phyloP scores from a whole-genome alignment of 1,140 invertebrate genomes.

The Leptinotarsa lineolata region DNA sequence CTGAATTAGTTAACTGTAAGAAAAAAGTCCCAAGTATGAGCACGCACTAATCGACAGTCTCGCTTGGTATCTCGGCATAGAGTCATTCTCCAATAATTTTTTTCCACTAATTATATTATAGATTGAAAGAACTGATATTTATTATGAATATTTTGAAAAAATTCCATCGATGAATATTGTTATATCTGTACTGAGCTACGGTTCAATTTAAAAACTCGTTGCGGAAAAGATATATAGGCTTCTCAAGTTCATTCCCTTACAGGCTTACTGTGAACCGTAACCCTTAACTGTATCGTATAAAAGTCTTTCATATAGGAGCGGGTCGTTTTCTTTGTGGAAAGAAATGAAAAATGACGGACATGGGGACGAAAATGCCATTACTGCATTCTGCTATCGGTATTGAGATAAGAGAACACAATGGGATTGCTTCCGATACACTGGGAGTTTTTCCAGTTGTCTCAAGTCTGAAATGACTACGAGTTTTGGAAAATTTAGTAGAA shows the following conservation, averaged over 20 bases:
- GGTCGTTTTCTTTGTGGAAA: neutral
- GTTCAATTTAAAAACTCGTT: conserved; percentile 1
- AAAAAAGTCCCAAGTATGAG: too few species aligned
- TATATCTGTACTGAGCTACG: too few species aligned
- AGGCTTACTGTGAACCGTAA: neutral
- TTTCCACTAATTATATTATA: too few species aligned
- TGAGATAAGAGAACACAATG: conserved; percentile 20
- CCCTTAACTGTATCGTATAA: neutral
- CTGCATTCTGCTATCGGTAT: neutral
- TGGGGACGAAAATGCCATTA: conserved; percentile 20
- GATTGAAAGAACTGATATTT: too few species aligned
- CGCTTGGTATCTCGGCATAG: too few species aligned
- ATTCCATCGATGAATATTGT: too few species aligned
- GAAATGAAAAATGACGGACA: conserved; percentile 21
- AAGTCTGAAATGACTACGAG: neutral
- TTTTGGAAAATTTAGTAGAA: neutral
- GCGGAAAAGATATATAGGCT: neutral
- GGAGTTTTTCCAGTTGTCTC: conserved; percentile 14
- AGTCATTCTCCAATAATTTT: too few species aligned
- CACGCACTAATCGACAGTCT: too few species aligned
- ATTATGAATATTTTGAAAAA: too few species aligned
- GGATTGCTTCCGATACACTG: conserved; percentile 18
- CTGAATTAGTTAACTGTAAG: too few species aligned
- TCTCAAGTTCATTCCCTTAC: neutral
- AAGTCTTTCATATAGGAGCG: neutral